Evolutionary conservation across 2,888 invertebrate genomes (phyloP), one percentile per base, ranked within the genome.

Genomic region (Himalopsyche kuldschensis): DNA sequence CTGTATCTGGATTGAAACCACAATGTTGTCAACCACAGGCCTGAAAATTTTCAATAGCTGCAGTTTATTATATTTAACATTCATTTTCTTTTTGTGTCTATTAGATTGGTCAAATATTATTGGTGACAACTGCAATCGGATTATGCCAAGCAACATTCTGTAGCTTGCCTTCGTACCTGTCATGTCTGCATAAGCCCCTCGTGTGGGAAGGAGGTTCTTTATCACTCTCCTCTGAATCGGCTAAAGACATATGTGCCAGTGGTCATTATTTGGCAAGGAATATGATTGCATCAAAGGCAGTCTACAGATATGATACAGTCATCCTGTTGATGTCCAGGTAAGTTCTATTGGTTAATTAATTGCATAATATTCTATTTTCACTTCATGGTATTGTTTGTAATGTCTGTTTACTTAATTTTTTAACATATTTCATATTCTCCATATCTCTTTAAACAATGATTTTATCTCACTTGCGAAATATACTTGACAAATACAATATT

Each of bases 321-420:
- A 92, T 92, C 87, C 87, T 94, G 3, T 93, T 94, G 2, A 89
- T 94, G 82, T 94, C 94, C 3, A 92, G 94, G 88, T 90, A 89
- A 55, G 41, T 20, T 8, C 0, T 35, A 35, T 35, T 63, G 75
- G 4, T 75, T n/a, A 24, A 75, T 24, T n/a, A n/a, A 75, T n/a
- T 75, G 20, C 4, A 75, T 24, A 75, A 30, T 24, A 3, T n/a
- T n/a, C n/a, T n/a, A n/a, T n/a, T n/a, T n/a, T n/a, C n/a, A n/a
- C n/a, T n/a, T n/a, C n/a, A n/a, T n/a, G n/a, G n/a, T n/a, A n/a
- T n/a, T n/a, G n/a, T n/a, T n/a, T n/a, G n/a, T n/a, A n/a, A n/a
- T n/a, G n/a, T n/a, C 8, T 17, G 8, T 75, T 75, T 20, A 75
- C 27, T 6, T 5, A 5, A 5, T 20, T 55, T 20, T 8, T 55